These are phyloP conservation scores for Ichneumon xanthorius DNA, from an alignment of 2,888 invertebrate species.

Conservation along the genomic window DNA sequence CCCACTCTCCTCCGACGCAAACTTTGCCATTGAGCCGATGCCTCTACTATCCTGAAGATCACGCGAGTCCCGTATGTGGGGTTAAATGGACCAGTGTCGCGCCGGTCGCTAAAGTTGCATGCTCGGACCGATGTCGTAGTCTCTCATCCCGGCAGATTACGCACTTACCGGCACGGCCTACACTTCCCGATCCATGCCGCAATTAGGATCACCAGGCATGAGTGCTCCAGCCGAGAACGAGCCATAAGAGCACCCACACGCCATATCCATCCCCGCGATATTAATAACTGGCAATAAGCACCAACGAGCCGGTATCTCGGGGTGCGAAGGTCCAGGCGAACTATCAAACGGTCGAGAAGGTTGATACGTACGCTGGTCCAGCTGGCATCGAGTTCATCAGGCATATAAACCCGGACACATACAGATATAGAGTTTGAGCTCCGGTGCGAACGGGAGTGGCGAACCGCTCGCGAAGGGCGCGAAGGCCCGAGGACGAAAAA, in stretches of 20 bases:
- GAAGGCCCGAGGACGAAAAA: constrained; percentile 58
- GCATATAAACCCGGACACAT: constrained; percentile 18
- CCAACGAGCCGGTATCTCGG: constrained; percentile 62
- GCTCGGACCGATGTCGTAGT: background rate
- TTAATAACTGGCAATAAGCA: constrained; percentile 71
- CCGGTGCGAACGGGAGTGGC: constrained; percentile 59
- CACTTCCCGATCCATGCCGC: constrained; percentile 69
- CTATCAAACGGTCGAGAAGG: constrained; percentile 31
- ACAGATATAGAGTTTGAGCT: background rate
- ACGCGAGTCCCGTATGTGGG: background rate
- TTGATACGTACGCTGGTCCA: constrained; percentile 36
- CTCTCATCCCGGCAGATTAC: constrained; percentile 19
- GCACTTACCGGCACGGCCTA: background rate
- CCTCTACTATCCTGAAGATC: background rate
- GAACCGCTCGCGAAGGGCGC: constrained; percentile 60
- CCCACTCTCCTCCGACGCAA: too few species aligned
- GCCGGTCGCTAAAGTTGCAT: too few species aligned
- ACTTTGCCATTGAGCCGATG: background rate
- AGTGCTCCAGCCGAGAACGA: constrained; percentile 67
- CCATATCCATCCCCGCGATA: constrained; percentile 29
- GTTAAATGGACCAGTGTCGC: background rate
- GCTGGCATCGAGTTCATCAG: constrained; percentile 46
- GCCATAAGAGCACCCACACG: background rate
- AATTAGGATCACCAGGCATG: constrained; percentile 75
- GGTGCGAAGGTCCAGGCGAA: constrained; percentile 60